Base-by-base conservation (phyloP, 2,113 vertebrate genomes). In the Silurus glanis region DNA sequence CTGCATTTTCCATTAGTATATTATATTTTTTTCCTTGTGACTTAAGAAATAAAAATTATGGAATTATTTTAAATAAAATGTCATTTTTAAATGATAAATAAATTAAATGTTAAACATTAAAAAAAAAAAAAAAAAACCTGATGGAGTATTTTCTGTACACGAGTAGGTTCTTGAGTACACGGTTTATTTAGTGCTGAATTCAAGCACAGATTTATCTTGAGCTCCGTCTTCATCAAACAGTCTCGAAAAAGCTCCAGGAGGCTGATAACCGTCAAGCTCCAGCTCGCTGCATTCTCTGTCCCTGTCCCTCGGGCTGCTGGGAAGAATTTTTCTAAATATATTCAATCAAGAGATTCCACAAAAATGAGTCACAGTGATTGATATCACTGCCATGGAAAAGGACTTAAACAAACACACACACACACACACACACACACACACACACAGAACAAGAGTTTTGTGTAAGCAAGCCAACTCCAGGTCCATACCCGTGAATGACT, bases 401-500 rank as follows among this genome's bases (percentile, higher is more conserved):
- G 21, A 53, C 14, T 45, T 49, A 69, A 8, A 47, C n/a, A 56
- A 3, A 56, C 49, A 79, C 59, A 66, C 47, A 83, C 84, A 88
- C 59, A 86, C 56, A 83, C 61, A 84, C 82, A 89, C 62, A 85
- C 51, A 84, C 51, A 85, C 47, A 67, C 83, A 55, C 51, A 28
- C 23, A 55, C 9, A 82, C 59, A 49, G 80, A 51, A 47, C 1
- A 0, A n/a, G 47, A 14, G 37, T 66, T 37, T 12, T n/a, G 7
- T 66, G 14, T 25, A 51, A 51, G 13, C 61, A 67, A 55, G 80
- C 87, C 59, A 45, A 5, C 45, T 85, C 69, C 58, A 3, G 16
- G 55, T 16, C 10, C 5, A 10, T 37, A 16, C 79, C 85, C 28
- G 83, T 88, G 84, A 87, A 83, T 84, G 89, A 88, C 88, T 90